Conservation (phyloP, 2,797 vertebrate genomes). For the Lophius americanus region DNA sequence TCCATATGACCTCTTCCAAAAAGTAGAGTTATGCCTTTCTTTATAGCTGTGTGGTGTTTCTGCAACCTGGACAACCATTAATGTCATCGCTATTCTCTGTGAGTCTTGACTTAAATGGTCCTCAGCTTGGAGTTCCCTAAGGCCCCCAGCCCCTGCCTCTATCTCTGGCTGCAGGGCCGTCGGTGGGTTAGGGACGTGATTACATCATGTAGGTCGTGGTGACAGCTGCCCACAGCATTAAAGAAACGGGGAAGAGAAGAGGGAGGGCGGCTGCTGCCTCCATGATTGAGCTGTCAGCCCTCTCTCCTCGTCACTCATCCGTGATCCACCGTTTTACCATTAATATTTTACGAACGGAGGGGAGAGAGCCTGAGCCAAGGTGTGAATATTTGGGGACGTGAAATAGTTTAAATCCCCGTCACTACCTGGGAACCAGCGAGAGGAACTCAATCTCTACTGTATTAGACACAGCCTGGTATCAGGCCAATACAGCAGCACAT, state of each 20-base stretch:
- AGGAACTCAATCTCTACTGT: constrained; percentile 72
- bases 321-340: constrained; percentile 71
- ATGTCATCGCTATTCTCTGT: constrained; percentile 24
- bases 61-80: constrained; percentile 1
- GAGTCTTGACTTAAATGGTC: constrained; percentile 50
- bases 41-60: constrained; percentile 1
- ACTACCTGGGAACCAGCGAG: constrained; percentile 64
- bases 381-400: constrained; percentile 76
- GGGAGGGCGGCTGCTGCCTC: constrained; percentile 62
- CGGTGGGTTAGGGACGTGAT: constrained; percentile 76
- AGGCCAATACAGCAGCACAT: constrained; percentile 63
- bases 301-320: constrained; percentile 67
- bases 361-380: constrained; percentile 77
- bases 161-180: constrained; percentile 55
- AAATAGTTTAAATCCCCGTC: constrained; percentile 78
- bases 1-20: not conserved
- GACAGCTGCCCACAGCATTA: constrained; percentile 77
- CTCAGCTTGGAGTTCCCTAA: constrained; percentile 45
- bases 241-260: constrained; percentile 37
- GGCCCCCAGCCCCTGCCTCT: constrained; percentile 30
- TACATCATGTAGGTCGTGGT: constrained; percentile 82
- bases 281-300: constrained; percentile 83
- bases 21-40: not conserved
- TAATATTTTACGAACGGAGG: constrained; percentile 80
- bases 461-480: constrained; percentile 79